Evolutionary conservation across 2,888 invertebrate species (phyloP).

Genomic region (Andrena chrysosceles): DNA sequence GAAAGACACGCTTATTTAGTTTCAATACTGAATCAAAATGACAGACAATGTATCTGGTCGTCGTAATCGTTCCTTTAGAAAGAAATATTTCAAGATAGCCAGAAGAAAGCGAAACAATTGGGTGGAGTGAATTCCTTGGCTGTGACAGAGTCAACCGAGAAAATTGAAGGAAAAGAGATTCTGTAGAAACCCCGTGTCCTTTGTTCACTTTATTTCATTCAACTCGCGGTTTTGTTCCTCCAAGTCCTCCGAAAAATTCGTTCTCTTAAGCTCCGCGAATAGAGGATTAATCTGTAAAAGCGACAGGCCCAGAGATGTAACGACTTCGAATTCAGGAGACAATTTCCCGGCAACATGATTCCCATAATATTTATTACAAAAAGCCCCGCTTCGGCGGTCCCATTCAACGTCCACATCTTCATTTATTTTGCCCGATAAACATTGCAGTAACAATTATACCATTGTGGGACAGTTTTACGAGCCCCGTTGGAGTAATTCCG

Average conservation of each 20-base stretch:
- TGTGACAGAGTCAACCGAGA: neutral
- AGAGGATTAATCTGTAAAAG: too few species aligned
- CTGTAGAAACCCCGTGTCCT: constrained; percentile 60
- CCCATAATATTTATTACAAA: too few species aligned
- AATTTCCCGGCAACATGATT: too few species aligned
- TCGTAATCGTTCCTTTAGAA: constrained; percentile 46
- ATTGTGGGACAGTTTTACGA: neutral
- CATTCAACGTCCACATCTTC: neutral
- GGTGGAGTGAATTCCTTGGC: constrained; percentile 14
- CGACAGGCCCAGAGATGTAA: too few species aligned
- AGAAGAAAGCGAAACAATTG: constrained; percentile 18
- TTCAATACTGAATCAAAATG: constrained; percentile 10
- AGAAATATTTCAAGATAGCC: constrained; percentile 47
- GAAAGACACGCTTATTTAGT: constrained; percentile 12
- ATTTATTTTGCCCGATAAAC: neutral
- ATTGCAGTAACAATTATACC: neutral
- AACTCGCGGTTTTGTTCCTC: constrained; percentile 44
- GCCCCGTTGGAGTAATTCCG: constrained; percentile 21
- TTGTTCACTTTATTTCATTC: constrained; percentile 63
- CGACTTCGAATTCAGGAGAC: too few species aligned
- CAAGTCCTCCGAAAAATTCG: constrained; percentile 9
- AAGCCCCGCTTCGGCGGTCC: too few species aligned
- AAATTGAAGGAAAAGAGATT: constrained; percentile 22
- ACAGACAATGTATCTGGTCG: constrained; percentile 7
- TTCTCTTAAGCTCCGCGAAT: constrained; percentile 23